Evolutionary conservation across 2,113 vertebrate genomes (phyloP).

Genomic region (Myotis brandtii): DNA sequence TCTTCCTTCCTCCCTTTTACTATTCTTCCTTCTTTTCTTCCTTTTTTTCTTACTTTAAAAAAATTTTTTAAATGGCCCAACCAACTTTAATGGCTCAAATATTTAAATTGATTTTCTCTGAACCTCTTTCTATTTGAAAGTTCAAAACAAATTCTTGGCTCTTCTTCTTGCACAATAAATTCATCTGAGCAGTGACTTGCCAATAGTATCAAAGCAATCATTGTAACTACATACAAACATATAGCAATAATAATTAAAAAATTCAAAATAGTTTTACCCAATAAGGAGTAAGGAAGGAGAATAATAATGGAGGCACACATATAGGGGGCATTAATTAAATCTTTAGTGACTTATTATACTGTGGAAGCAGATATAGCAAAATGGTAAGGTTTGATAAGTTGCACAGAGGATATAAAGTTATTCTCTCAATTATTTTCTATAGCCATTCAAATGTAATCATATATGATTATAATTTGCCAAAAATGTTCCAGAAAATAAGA

Average conservation of each 20-base stretch:
- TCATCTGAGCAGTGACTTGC: background rate
- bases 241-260: background rate
- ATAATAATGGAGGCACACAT: background rate
- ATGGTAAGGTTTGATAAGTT: background rate
- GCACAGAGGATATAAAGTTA: background rate
- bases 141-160: background rate
- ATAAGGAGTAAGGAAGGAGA: background rate
- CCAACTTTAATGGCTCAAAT: background rate
- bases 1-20: background rate
- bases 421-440: background rate
- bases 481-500: constrained; percentile 14
- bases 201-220: background rate
- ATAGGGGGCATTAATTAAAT: background rate
- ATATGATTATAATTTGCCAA: background rate
- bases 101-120: background rate
- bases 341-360: background rate
- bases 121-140: background rate
- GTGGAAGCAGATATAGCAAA: background rate
- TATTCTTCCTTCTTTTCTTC: too few relatives aligned
- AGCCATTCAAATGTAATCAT: background rate
- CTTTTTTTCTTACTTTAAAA: background rate
- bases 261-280: background rate
- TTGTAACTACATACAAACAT: background rate
- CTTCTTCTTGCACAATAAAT: background rate
- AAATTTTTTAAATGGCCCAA: background rate